Base-by-base conservation (phyloP, 2,888 invertebrate species). In the Apamea crenata region DNA sequence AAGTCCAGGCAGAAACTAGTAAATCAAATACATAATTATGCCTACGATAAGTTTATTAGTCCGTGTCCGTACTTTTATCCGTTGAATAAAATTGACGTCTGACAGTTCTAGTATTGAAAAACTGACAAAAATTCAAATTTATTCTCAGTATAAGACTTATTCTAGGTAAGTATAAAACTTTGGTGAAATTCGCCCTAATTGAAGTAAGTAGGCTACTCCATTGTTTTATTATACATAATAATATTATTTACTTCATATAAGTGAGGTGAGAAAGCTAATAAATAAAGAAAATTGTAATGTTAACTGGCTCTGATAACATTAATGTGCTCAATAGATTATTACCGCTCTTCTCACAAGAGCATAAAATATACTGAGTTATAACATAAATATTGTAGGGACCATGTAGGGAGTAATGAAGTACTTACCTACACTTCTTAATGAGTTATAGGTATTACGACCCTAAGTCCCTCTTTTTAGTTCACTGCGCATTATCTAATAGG, bases 291-390 rank as follows among this genome's bases (percentile, higher is more conserved):
- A 61, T 65, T 8, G 44, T 73, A 50, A 53, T 73, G 65, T 69
- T 61, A 47, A 66, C 68, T 44, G 36, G 1, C n/a, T 53, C 68
- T 21, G 82, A 70, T 83, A 69, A n/a, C 50, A 65, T 32, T 40
- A 69, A 59, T 61, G 32, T 69, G 50, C 18, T 59, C 50, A 77
- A 77, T 82, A 77, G 59, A 73, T 82, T 12, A 63, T n/a, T 21
- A 36, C 14, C 2, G 10, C 0, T 72, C 36, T n/a, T 47, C 56
- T 76, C 12, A 40, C 47, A 56, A 63, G 7, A 59, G 25, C 67
- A 59, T 50, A 36, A 47, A 29, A 44, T 47, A 44, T 47, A 71
- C 36, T 8, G 25, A 50, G 40, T 61, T 32, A 50, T 50, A 29
- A n/a, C 2, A n/a, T 8, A 16, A 8, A 66, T 14, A 14, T 12